phyloP scores from a whole-genome alignment of 2,888 invertebrate genomes.

The Tetrapedia diversipes region DNA sequence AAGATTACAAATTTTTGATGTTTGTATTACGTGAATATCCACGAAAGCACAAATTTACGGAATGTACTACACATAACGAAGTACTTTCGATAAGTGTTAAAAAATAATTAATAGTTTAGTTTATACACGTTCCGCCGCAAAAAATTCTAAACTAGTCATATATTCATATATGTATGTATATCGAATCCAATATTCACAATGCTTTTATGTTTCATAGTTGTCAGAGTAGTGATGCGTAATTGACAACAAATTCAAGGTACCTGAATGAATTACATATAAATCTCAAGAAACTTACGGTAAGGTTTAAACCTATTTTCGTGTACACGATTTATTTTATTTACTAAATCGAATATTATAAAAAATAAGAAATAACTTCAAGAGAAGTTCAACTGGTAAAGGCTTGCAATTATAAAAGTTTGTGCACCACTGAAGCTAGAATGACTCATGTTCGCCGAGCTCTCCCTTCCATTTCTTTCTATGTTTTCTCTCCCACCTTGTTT shows the following conservation, averaged over 20 bases:
- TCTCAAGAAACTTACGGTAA: not conserved
- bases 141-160: slow-evolving; percentile 18
- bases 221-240: slow-evolving; percentile 39
- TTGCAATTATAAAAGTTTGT: slow-evolving; percentile 44
- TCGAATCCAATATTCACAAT: slow-evolving; percentile 45
- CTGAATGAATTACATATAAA: not conserved
- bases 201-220: slow-evolving; percentile 50
- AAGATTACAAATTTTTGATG: not conserved
- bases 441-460: slow-evolving; percentile 43
- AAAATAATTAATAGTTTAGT: slow-evolving; percentile 55
- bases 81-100: not conserved
- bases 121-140: slow-evolving; percentile 29
- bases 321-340: not conserved
- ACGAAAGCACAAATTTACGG: not conserved
- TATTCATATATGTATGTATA: slow-evolving; percentile 26
- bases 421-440: slow-evolving; percentile 45
- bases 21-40: not conserved
- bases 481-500: slow-evolving; percentile 20
- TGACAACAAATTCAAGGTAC: not conserved
- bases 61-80: not conserved
- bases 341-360: no score
- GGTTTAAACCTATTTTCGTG: not conserved
- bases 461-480: slow-evolving; percentile 22
- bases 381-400: not conserved
- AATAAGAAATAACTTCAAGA: not conserved